phyloP scores from a whole-genome alignment of 2,888 invertebrate species.

The Poecilus cupreus region DNA sequence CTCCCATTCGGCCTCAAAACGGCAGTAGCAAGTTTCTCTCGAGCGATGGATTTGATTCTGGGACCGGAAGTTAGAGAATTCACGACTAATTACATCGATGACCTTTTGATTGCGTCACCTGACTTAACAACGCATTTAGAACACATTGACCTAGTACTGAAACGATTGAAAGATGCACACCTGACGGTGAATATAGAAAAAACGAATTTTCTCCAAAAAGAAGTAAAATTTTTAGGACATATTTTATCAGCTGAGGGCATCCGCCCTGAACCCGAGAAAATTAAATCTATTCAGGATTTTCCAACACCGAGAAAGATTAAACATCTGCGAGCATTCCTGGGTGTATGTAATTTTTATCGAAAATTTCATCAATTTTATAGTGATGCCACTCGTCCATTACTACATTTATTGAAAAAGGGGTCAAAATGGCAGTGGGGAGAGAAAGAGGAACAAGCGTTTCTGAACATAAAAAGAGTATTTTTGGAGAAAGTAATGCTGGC shows the following conservation, averaged over 20 bases:
- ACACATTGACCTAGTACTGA: constrained; percentile 51
- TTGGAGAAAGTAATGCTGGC: constrained; percentile 38
- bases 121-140: no score
- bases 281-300: constrained; percentile 62
- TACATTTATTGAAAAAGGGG: constrained; percentile 60
- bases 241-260: constrained; percentile 61
- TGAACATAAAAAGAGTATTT: constrained; percentile 49
- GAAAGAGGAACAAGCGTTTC: constrained; percentile 45
- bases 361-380: constrained; percentile 60
- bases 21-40: no score
- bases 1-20: no score
- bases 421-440: constrained; percentile 55
- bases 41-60: no score
- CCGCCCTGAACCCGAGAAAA: constrained; percentile 61
- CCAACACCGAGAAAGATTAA: constrained; percentile 61
- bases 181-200: no score
- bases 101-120: no score
- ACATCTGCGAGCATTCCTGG: constrained; percentile 62
- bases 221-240: constrained; percentile 64
- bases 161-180: no score
- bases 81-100: no score
- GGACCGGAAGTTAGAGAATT: no score
- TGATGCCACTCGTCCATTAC: constrained; percentile 47
- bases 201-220: constrained; percentile 62
- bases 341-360: constrained; percentile 61